Evolutionary conservation across 2,113 vertebrate genomes (phyloP).

Genomic region (Pholis gunnellus): DNA sequence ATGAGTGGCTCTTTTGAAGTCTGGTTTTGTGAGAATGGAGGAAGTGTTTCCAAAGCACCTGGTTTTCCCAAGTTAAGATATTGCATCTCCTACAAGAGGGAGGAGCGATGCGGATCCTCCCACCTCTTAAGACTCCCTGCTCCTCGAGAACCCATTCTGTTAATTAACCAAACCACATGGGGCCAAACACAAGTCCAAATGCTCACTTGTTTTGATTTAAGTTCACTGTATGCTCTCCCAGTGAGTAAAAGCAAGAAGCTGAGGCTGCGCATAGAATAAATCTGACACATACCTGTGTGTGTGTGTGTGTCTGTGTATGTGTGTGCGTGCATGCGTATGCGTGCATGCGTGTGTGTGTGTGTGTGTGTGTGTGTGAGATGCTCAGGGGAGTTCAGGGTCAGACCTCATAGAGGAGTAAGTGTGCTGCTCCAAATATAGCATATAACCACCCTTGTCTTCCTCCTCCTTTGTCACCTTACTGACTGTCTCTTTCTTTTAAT

Average conservation of each 20-base stretch:
- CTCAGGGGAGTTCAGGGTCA: conserved; percentile 35
- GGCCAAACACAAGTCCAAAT: conserved; percentile 73
- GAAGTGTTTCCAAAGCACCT: conserved; percentile 31
- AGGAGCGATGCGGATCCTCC: conserved; percentile 53
- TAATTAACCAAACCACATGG: conserved; percentile 75
- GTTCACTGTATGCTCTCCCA: conserved; percentile 58
- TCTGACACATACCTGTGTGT: conserved; percentile 1
- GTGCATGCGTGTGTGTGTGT: no score
- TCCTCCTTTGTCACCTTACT: conserved; percentile 14
- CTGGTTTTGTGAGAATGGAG: conserved; percentile 29
- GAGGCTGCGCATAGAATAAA: conserved; percentile 31
- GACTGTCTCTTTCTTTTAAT: not conserved
- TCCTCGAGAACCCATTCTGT: conserved; percentile 66
- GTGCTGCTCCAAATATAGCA: conserved; percentile 60
- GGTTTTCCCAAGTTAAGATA: conserved; percentile 47
- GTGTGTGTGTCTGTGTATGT: not conserved
- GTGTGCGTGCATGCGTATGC: no score
- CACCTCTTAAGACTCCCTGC: conserved; percentile 60
- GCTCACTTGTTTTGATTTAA: conserved; percentile 71
- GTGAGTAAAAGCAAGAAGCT: conserved; percentile 69
- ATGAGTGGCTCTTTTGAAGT: conserved; percentile 28
- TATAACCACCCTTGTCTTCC: conserved; percentile 12
- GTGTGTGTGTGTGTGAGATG: conserved; percentile 5
- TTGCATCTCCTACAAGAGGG: conserved; percentile 42
- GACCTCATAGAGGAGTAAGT: conserved; percentile 68